Conservation (phyloP, 2,113 vertebrate species). For the Myanophis thanlyinensis region DNA sequence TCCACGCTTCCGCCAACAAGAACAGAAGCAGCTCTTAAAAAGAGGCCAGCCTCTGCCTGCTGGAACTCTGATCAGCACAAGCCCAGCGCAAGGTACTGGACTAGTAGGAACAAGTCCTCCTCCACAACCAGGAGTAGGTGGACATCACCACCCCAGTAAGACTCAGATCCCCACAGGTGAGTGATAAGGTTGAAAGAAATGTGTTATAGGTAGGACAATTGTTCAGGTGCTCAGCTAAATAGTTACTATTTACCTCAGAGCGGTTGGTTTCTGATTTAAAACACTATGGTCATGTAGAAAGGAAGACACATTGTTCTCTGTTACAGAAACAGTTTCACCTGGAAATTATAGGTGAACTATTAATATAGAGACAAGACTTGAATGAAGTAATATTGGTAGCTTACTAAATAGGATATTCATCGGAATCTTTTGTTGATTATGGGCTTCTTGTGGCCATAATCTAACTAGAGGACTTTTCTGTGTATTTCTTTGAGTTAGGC, state of each 20-base stretch:
- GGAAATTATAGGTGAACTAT: not conserved
- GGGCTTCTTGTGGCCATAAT: not conserved
- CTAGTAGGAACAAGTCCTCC: constrained; percentile 73
- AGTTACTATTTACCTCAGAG: not conserved
- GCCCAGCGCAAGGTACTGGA: constrained; percentile 69
- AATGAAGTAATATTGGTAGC: not conserved
- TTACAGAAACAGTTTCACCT: not conserved
- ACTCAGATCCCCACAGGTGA: constrained; percentile 77
- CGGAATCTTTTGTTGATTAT: not conserved
- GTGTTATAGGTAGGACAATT: not conserved
- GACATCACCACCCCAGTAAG: constrained; percentile 77
- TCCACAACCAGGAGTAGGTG: constrained; percentile 66
- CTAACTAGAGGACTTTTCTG: not conserved
- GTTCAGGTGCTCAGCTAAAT: not conserved
- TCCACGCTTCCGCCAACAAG: constrained; percentile 96
- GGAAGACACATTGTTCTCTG: not conserved
- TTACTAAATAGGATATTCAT: not conserved
- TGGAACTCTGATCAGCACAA: constrained; percentile 74
- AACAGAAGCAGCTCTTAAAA: constrained; percentile 98
- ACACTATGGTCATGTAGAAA: not conserved
- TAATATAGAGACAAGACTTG: not conserved
- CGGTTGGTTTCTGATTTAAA: not conserved
- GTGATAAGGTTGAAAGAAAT: not conserved
- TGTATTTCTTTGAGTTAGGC: not conserved
- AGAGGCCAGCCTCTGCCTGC: constrained; percentile 91